A percentile compares a stretch with the other conserved stretches of the same genome.
Evolutionary conservation across 1,140 invertebrate genomes (phyloP).

Genomic region (Rhopalosiphum padi): DNA sequence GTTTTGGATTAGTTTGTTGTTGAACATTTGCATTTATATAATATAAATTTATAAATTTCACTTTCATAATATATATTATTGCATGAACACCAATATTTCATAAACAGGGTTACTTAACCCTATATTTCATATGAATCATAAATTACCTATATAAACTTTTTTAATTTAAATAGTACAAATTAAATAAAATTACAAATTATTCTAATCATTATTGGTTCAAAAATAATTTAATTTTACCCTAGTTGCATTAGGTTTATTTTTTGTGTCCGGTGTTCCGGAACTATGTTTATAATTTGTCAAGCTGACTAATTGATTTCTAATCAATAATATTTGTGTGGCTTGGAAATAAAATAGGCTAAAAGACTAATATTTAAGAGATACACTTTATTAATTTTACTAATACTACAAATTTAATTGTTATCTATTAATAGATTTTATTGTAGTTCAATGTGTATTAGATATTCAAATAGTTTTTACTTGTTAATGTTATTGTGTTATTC

Average conservation of each 20-base stretch:
- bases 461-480: not conserved
- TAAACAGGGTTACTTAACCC: not conserved
- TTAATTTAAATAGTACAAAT: not conserved
- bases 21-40: slow-evolving; percentile 12
- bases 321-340: not conserved
- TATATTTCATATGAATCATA: not conserved
- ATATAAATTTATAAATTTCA: slow-evolving; percentile 24
- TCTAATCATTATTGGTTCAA: not conserved
- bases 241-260: not conserved
- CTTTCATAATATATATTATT: not conserved
- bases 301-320: not conserved
- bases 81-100: slow-evolving; percentile 47
- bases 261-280: not conserved
- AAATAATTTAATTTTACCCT: not conserved
- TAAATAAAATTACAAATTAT: not conserved
- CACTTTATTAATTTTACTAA: not conserved
- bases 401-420: not conserved
- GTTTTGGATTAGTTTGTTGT: not conserved
- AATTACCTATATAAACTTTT: not conserved
- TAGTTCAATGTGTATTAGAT: not conserved
- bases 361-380: not conserved
- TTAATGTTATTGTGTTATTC: too few relatives aligned
- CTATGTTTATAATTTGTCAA: slow-evolving; percentile 27
- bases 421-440: not conserved
- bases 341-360: slow-evolving; percentile 11